A percentile compares a stretch with the other conserved stretches of the same genome.
Evolutionary conservation across 1,140 invertebrate species (phyloP).

Genomic region (Pachypeltis micranthus): DNA sequence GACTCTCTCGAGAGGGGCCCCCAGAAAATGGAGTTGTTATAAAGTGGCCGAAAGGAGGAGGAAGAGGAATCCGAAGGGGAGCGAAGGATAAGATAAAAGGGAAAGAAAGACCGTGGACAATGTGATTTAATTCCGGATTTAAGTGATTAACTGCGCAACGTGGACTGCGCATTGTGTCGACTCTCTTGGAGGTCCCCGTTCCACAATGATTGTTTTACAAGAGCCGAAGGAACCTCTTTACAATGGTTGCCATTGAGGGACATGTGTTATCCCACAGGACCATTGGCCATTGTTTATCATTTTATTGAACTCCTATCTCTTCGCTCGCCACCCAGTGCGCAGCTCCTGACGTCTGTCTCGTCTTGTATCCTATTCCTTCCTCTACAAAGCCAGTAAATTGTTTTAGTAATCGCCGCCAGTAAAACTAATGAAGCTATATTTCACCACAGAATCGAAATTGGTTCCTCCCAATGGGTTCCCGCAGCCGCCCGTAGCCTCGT

Average conservation of each 20-base stretch:
- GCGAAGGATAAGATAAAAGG: conserved; percentile 2
- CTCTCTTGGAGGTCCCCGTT: background rate
- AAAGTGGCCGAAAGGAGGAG: background rate
- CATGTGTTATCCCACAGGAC: conserved; percentile 7
- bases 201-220: conserved; percentile 5
- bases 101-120: conserved; percentile 1
- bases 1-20: background rate
- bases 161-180: background rate
- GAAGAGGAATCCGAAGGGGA: background rate
- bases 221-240: conserved; percentile 4
- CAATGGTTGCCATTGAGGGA: conserved; percentile 9
- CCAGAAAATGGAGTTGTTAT: conserved; percentile 8
- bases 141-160: conserved; percentile 1
- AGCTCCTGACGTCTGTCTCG: conserved; percentile 4
- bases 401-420: background rate
- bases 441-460: background rate
- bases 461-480: too few relatives aligned
- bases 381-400: conserved; percentile 3
- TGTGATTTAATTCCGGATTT: conserved; percentile 9
- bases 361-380: too few relatives aligned
- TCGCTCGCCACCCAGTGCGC: background rate
- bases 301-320: conserved; percentile 5
- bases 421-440: conserved; percentile 8
- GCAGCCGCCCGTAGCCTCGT: too few relatives aligned
- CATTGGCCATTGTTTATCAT: conserved; percentile 8